Evolutionary conservation across 2,888 invertebrate genomes (phyloP), one percentile per base, ranked within the genome.

Genomic region (Drosophila prostipennis): DNA sequence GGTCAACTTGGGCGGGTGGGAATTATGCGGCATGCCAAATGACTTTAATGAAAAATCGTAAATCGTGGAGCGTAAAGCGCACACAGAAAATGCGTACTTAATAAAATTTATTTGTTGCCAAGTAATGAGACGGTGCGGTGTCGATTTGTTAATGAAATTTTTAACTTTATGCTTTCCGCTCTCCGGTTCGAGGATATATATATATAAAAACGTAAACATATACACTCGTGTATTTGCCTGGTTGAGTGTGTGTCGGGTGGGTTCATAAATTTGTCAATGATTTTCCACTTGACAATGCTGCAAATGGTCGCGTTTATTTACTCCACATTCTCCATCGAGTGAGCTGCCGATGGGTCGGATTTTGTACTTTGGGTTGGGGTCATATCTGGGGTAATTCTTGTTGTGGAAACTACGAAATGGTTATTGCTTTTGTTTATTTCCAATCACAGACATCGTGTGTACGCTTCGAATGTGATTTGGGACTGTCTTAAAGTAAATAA

Each of bases 61-160:
- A 80, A 79, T 79, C 42, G 42, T 4, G 10, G 6, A 4, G 3
- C 34, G 11, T 4, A 11, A 16, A 5, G 26, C 16, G 14, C 14
- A 23, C 34, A 46, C 34, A 34, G 55, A 26, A 55, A 51, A 56
- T 7, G 26, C 16, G 65, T 70, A 73, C 76, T 76, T 78, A 72
- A 75, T 69, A 73, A 59, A 79, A 77, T 77, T 78, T 77, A 77
- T 79, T 72, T 64, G 61, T 60, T 69, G 53, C 49, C 46, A 19
- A 63, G 55, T 68, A 64, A 68, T 68, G 52, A 52, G 57, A 57
- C 55, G 46, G 51, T 32, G 11, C 43, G 26, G 60, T 48, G 76
- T 73, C 73, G 76, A 81, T 79, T 75, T 75, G 75, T 77, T 79
- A 81, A 79, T 79, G 77, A 81, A 79, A 77, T 71, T 77, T 79